Base-by-base conservation (phyloP, 2,797 vertebrate genomes). In the Mus caroli region DNA sequence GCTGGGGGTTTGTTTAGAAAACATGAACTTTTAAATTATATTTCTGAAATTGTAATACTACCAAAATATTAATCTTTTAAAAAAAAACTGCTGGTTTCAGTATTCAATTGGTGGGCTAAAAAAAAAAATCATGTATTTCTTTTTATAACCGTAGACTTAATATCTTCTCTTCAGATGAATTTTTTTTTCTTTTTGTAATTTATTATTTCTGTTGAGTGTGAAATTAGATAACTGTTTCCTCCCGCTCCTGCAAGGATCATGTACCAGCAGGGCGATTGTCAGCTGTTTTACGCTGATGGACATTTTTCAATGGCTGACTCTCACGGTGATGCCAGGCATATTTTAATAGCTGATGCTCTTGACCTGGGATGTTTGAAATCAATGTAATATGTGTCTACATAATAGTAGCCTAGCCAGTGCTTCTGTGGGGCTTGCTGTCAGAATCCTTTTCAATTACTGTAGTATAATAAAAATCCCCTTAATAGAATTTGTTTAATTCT, bases 341-440 rank as follows among this genome's bases (percentile, higher is more conserved):
- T 80, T 96, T 93, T 89, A 82, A 76, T 88, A 88, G 77, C 17
- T 92, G 73, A 97, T 92, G 90, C 52, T 97, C 95, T 97, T 97
- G 93, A 86, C 54, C 96, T 91, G 84, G 52, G 92, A 91, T 95
- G 90, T 93, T 80, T 83, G 50, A 1, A n/a, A 97, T 96, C 96
- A 95, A 75, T 92, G 62, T 87, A 80, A 84, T 46, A 4, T 79
- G 80, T 56, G 9, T 19, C 52, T 67, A n/a, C 10, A 62, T 85
- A 73, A 75, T 73, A 84, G 37, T 14, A 64, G 40, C 37, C 37
- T 54, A 40, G 17, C 19, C 8, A 52, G 34, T 43, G 88, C 34
- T 62, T 73, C 83, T 19, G 3, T 4, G 75, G 31, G 75, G 10
- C 75, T 90, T 92, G 54, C 67, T 90, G 3, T 80, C 31, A 62